Conservation (phyloP, 1,140 invertebrate species). For the Drosophila simulans region DNA sequence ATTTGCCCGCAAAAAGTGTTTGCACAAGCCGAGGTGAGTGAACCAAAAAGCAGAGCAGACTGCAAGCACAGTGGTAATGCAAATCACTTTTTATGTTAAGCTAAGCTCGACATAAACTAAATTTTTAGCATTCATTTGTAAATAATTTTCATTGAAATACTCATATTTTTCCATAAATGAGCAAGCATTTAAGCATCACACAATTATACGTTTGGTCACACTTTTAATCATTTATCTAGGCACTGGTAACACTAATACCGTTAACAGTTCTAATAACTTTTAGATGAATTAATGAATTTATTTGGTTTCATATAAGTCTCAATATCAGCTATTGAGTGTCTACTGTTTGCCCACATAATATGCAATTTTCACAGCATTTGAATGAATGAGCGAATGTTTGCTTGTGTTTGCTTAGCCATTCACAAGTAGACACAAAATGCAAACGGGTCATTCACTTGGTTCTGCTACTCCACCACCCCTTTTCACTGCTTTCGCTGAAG, state of each 20-base stretch:
- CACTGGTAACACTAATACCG: not conserved
- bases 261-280: too few species aligned
- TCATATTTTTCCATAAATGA: too few species aligned
- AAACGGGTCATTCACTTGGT: constrained; percentile 63
- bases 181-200: too few species aligned
- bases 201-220: not conserved
- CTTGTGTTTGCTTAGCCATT: constrained; percentile 42
- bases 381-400: constrained; percentile 58
- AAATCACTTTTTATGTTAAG: too few species aligned
- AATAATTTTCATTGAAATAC: too few species aligned
- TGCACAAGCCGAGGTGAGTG: constrained; percentile 56
- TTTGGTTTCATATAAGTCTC: not conserved
- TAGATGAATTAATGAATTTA: too few species aligned
- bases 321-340: not conserved
- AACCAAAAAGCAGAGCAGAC: constrained; percentile 44
- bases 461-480: not conserved
- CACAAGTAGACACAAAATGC: constrained; percentile 31
- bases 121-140: too few species aligned
- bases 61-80: constrained; percentile 22
- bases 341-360: constrained; percentile 34
- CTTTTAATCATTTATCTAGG: not conserved
- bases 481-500: not conserved
- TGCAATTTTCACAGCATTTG: constrained; percentile 71
- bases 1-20: constrained; percentile 64
- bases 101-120: too few species aligned